Evolutionary conservation across 2,888 invertebrate species (phyloP), one percentile per base, ranked within the genome.

Genomic region (Xestia c-nigrum): DNA sequence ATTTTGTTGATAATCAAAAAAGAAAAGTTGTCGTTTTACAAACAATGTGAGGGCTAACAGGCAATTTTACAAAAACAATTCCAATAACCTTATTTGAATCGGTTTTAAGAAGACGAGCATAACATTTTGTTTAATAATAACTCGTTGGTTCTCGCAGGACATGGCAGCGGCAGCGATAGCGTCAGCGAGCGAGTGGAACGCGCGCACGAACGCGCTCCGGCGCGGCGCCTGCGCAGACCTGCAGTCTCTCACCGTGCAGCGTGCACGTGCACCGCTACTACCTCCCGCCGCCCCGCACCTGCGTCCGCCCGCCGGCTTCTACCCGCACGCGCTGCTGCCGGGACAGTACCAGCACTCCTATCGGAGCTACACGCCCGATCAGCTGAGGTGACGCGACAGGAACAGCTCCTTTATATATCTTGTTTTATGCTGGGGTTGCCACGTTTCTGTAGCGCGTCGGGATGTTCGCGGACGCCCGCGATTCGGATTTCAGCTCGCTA

Each of bases 291-390:
- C 46, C 89, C n/a, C 50, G 67, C 94, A 92, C 84, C 94, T 96
- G 81, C 91, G 95, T 4, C 97, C 97, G 76, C 96, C 97, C 69
- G 96, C 96, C 70, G 97, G 97, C 86, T 94, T 97, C 94, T 99
- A 99, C 97, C 99, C 99, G 38, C 98, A 99, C 81, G 98, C 99
- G 65, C 97, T 99, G 84, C 98, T 99, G 89, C 99, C 99, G 57
- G 99, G 99, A n/a, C 99, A 99, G 96, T 99, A 98, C 96, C 98
- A 98, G 87, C 99, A 99, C 94, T 97, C 97, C 92, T 99, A 98
- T 95, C 97, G 98, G 90, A 89, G 94, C 77, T 99, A 99, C 93
- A 98, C 98, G 3, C 97, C 99, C 10, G 97, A 98, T 21, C 99
- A 99, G 94, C 96, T 99, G 40, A 19, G 38, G 67, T 70, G 0